Conservation (phyloP, 2,888 invertebrate genomes). For the Noctua comes region DNA sequence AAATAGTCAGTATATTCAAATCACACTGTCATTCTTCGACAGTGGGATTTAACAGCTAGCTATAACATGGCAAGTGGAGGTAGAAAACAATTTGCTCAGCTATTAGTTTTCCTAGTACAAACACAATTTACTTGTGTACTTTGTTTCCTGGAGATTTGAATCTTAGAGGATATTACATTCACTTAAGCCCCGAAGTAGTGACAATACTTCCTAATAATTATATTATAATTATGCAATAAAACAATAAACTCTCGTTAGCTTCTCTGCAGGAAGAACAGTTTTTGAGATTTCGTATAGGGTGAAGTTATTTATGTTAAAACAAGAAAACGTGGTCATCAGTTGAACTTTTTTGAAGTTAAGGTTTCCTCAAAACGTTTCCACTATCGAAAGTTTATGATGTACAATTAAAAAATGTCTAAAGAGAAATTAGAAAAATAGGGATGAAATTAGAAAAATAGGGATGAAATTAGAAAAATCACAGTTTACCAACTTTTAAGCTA, state of each 20-base stretch:
- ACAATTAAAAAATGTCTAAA: neutral
- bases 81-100: neutral
- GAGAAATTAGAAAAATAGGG: too few relatives aligned
- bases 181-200: neutral
- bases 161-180: conserved; percentile 23
- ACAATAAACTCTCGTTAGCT: neutral
- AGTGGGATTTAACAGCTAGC: neutral
- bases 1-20: neutral
- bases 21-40: neutral
- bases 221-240: neutral
- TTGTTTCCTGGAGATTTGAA: conserved; percentile 17
- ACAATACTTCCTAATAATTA: conserved; percentile 16
- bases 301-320: neutral
- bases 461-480: neutral
- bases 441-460: too few relatives aligned
- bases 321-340: neutral
- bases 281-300: neutral
- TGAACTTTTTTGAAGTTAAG: neutral
- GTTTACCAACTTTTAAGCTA: neutral
- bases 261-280: neutral
- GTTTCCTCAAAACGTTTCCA: neutral
- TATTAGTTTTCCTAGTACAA: neutral
- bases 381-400: neutral
- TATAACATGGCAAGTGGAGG: neutral
- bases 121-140: neutral